These are phyloP conservation scores for Autographa pulchrina DNA, from an alignment of 2,888 invertebrate species.

Conservation along the genomic window DNA sequence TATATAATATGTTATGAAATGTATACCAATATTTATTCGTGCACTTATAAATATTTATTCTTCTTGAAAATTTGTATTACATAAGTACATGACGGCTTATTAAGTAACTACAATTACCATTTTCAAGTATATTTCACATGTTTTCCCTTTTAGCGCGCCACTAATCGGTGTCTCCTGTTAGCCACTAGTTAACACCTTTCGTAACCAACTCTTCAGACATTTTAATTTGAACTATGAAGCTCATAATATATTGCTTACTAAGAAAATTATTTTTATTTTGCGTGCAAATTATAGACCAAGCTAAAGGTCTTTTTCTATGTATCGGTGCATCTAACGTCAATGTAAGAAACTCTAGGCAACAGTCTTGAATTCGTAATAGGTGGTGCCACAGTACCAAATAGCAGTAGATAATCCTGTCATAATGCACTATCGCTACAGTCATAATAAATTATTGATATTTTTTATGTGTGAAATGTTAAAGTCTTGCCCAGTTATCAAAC, in stretches of 20 bases:
- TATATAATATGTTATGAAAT: background rate
- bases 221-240: slow-evolving; percentile 37
- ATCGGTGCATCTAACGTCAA: too few relatives aligned
- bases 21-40: background rate
- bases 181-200: slow-evolving; percentile 75
- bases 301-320: too few relatives aligned
- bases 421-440: too few relatives aligned
- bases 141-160: slow-evolving; percentile 86
- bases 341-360: too few relatives aligned
- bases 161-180: slow-evolving; percentile 75
- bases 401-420: too few relatives aligned
- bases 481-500: too few relatives aligned
- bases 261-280: background rate
- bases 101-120: slow-evolving; percentile 71
- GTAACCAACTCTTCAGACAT: slow-evolving; percentile 60
- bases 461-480: too few relatives aligned
- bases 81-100: slow-evolving; percentile 54
- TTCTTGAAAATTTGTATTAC: slow-evolving; percentile 30
- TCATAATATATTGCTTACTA: slow-evolving; percentile 1
- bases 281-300: too few relatives aligned
- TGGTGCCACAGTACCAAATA: too few relatives aligned
- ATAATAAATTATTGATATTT: too few relatives aligned
- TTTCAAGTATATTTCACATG: slow-evolving; percentile 78
- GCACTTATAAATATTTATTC: background rate
- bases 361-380: too few relatives aligned